Conservation (phyloP, 2,888 invertebrate species). For the Andrena trimmerana region DNA sequence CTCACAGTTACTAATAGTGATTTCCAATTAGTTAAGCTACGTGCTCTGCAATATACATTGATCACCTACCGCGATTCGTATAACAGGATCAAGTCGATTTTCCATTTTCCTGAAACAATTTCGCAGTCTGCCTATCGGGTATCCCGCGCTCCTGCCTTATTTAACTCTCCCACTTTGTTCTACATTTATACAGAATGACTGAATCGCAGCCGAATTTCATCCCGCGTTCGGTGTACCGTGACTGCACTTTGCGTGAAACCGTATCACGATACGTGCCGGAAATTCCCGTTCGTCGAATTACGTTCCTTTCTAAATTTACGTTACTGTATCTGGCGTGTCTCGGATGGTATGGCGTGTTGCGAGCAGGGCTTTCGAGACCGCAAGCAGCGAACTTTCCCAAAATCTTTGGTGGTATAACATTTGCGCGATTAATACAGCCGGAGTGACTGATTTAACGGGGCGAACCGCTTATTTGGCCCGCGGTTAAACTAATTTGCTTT, state of each 20-base stretch:
- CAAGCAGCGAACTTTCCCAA: constrained; percentile 27
- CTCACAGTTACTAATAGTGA: no score
- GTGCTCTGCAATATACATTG: no score
- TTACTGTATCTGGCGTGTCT: constrained; percentile 21
- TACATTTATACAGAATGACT: constrained; percentile 8
- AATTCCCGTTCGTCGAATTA: constrained; percentile 37
- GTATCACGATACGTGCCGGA: constrained; percentile 10
- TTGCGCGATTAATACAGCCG: constrained; percentile 16
- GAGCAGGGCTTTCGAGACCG: constrained; percentile 31
- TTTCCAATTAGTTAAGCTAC: no score
- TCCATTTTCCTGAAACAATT: no score
- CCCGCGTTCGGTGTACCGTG: background rate
- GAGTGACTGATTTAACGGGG: background rate
- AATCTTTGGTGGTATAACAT: constrained; percentile 28
- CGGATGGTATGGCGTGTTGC: background rate
- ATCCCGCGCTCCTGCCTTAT: no score
- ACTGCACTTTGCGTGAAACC: constrained; percentile 22
- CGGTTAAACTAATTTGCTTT: background rate
- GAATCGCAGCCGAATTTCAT: background rate
- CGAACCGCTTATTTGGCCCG: constrained; percentile 4
- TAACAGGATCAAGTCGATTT: no score
- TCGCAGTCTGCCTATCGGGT: no score
- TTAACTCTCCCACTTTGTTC: background rate
- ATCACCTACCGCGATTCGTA: no score
- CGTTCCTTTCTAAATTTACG: constrained; percentile 43